Evolutionary conservation across 1,140 invertebrate genomes (phyloP), one percentile per base, ranked within the genome.

Genomic region (Psix sp.): DNA sequence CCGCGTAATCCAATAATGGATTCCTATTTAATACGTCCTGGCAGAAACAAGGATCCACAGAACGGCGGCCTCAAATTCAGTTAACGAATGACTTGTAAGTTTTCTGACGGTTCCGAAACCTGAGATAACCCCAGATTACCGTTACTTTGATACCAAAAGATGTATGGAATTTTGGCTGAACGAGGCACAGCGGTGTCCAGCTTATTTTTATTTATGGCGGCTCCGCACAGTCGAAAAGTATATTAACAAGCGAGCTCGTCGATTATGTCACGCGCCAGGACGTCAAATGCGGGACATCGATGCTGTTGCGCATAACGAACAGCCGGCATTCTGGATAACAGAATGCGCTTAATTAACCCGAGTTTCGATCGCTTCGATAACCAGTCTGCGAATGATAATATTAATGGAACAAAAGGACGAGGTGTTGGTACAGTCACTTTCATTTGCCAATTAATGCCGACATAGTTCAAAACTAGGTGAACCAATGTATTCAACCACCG

Each of bases 101-200:
- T 74, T 70, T 66, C 65, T 46, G 60, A 40, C 59, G 48, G 65
- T 49, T 63, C 20, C 39, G 73, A 71, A 76, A 76, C 51, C 49
- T 62, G 56, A 71, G 60, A 51, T 49, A 48, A 54, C 62, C 26
- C 51, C 33, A 14, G 38, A 54, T 45, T 76, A 71, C 73, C 73
- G 73, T 76, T 76, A 71, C 52, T 15, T 57, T 52, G 42, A 62
- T 54, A 57, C 59, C 56, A 62, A 71, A 63, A 67, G 73, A 66
- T 56, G 73, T 57, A 62, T 67, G 60, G 62, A 67, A 76, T 67
- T 76, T 62, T 67, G 46, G 48, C 38, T 56, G 54, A 40, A 40
- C 49, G 52, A 52, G 36, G 15, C 26, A 38, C 18, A 48, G 26
- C 36, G 7, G 3, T 24, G 3, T 24, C 15, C 11, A 15, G 13